Conservation (phyloP, 1,140 invertebrate species). For the Brachystomella parvula region DNA sequence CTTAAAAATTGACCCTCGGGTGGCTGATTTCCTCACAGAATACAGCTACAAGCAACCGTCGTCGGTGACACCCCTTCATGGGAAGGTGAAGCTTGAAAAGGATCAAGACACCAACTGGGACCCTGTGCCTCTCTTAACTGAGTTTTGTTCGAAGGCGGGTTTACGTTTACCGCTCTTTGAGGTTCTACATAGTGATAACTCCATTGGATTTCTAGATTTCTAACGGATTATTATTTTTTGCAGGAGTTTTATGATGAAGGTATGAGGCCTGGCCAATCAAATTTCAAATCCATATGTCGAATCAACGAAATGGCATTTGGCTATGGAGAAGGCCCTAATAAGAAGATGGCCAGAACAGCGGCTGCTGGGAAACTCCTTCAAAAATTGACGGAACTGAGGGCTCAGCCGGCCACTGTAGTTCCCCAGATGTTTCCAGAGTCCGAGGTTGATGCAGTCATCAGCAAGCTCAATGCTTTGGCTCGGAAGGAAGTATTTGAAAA, state of each 20-base stretch:
- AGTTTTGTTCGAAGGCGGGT: constrained; percentile 28
- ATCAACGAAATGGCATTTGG: constrained; percentile 11
- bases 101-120: constrained; percentile 32
- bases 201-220: not conserved
- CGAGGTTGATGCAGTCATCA: not conserved
- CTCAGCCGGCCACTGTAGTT: not conserved
- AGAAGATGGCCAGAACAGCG: constrained; percentile 32
- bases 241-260: not conserved
- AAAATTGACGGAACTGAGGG: constrained; percentile 10
- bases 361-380: constrained; percentile 28
- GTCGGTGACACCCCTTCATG: not conserved
- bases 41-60: not conserved
- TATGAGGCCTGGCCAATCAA: not conserved
- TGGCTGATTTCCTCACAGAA: constrained; percentile 2
- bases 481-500: not conserved
- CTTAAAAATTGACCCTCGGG: constrained; percentile 17
- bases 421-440: constrained; percentile 3
- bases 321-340: constrained; percentile 22
- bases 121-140: constrained; percentile 36
- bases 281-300: not conserved
- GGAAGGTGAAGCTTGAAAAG: not conserved
- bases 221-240: not conserved
- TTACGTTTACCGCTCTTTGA: constrained; percentile 28
- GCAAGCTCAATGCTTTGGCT: not conserved
- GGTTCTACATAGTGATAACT: constrained; percentile 6